phyloP scores from a whole-genome alignment of 2,113 vertebrate genomes.

The Andinoacara biseriatus region DNA sequence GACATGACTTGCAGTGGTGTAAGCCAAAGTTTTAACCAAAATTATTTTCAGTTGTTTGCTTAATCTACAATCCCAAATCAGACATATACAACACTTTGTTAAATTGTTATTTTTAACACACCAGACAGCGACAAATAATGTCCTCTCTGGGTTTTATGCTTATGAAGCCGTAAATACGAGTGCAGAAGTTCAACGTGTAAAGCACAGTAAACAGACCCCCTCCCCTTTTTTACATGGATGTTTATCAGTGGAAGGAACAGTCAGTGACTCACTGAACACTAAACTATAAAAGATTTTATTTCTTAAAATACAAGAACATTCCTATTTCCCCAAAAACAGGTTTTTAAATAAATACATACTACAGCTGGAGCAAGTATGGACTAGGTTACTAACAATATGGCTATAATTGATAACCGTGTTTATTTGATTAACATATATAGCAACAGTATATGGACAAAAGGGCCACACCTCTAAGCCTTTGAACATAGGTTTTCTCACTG shows the following conservation, averaged over 20 bases:
- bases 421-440: background rate
- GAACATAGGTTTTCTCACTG: background rate
- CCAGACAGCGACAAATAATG: background rate
- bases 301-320: background rate
- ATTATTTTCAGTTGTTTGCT: conserved; percentile 64
- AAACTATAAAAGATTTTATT: background rate
- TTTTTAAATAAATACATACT: background rate
- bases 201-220: background rate
- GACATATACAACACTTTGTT: background rate
- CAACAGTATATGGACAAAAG: background rate
- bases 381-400: background rate
- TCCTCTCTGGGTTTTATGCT: background rate
- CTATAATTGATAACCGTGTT: background rate
- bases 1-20: conserved; percentile 33
- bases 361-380: background rate
- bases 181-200: background rate
- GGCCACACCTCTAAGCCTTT: background rate
- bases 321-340: conserved; percentile 8
- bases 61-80: conserved; percentile 39
- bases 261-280: background rate
- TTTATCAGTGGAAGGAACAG: background rate
- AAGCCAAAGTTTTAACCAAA: conserved; percentile 38
- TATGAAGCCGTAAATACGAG: background rate
- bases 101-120: conserved; percentile 4
- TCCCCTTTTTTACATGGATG: background rate